Percentiles rank a stretch among this genome's conserved stretches.
phyloP scores from a whole-genome alignment of 1,140 invertebrate species.

The Acromyrmex heyeri region DNA sequence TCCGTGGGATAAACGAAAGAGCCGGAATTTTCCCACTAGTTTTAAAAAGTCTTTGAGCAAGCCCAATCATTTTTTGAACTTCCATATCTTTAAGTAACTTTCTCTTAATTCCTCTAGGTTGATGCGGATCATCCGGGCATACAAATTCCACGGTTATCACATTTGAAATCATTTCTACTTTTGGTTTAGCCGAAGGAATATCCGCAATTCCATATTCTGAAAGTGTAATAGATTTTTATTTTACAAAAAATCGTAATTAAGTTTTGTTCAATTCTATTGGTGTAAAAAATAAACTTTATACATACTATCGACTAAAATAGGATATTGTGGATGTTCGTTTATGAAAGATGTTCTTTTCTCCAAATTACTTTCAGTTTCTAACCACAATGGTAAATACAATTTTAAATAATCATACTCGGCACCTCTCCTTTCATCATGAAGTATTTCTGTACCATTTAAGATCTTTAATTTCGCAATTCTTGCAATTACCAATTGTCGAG shows the following conservation, averaged over 20 bases:
- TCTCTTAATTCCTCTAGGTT: conserved; percentile 88
- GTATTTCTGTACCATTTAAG: conserved; percentile 91
- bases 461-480: conserved; percentile 89
- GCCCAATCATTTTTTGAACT: conserved; percentile 92
- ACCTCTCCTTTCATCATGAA: conserved; percentile 90
- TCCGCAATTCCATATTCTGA: conserved; percentile 93
- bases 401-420: conserved; percentile 96
- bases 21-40: conserved; percentile 86
- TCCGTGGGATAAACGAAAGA: conserved; percentile 87
- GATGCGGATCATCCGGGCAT: conserved; percentile 86
- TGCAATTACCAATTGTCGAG: conserved; percentile 91
- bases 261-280: neutral
- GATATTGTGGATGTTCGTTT: conserved; percentile 91
- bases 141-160: conserved; percentile 89
- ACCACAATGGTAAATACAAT: conserved; percentile 92
- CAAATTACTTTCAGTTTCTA: conserved; percentile 86
- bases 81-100: conserved; percentile 92
- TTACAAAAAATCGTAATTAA: neutral
- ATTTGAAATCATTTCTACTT: conserved; percentile 90
- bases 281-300: conserved; percentile 81
- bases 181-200: conserved; percentile 89
- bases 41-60: conserved; percentile 91
- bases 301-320: conserved; percentile 88
- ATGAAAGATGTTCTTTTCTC: conserved; percentile 88
- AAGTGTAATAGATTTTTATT: conserved; percentile 80